Evolutionary conservation across 2,797 vertebrate species (phyloP).

Genomic region (Macropodus opercularis): DNA sequence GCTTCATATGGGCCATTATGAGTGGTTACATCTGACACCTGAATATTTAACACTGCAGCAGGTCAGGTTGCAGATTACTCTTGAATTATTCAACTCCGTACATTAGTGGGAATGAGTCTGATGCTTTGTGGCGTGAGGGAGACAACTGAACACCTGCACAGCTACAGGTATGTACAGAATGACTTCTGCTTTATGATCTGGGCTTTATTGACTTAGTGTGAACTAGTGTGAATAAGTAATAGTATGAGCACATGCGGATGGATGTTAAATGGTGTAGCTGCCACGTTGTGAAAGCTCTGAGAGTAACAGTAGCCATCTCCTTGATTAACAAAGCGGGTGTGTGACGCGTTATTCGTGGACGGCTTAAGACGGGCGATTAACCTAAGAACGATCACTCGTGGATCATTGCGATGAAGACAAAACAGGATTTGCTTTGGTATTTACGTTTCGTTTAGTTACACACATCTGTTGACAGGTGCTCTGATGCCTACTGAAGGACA

Average conservation of each 20-base stretch:
- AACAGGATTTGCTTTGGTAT: slow-evolving; percentile 6
- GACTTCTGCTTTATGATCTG: slow-evolving; percentile 48
- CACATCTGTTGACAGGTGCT: neutral
- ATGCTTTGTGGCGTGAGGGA: slow-evolving; percentile 48
- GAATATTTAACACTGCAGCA: slow-evolving; percentile 77
- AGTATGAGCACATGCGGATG: neutral
- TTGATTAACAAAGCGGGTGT: slow-evolving; percentile 38
- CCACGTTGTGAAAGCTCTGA: neutral
- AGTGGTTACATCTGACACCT: slow-evolving; percentile 77
- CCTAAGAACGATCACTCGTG: slow-evolving; percentile 36
- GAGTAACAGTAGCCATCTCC: neutral
- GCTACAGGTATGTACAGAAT: slow-evolving; percentile 68
- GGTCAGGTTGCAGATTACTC: slow-evolving; percentile 78
- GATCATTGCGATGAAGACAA: slow-evolving; percentile 29
- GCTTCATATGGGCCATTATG: slow-evolving; percentile 81
- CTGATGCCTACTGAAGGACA: slow-evolving; percentile 52
- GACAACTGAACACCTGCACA: slow-evolving; percentile 60
- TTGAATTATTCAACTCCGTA: slow-evolving; percentile 79
- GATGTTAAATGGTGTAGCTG: neutral
- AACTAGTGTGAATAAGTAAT: slow-evolving; percentile 13
- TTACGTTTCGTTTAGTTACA: slow-evolving; percentile 9
- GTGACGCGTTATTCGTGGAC: slow-evolving; percentile 39
- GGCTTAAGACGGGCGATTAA: slow-evolving; percentile 35
- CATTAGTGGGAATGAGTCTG: slow-evolving; percentile 75
- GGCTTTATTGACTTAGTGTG: slow-evolving; percentile 29